These are phyloP conservation scores for Crotalus helleri DNA, from an alignment of 2,113 vertebrate genomes.

Conservation along the genomic window DNA sequence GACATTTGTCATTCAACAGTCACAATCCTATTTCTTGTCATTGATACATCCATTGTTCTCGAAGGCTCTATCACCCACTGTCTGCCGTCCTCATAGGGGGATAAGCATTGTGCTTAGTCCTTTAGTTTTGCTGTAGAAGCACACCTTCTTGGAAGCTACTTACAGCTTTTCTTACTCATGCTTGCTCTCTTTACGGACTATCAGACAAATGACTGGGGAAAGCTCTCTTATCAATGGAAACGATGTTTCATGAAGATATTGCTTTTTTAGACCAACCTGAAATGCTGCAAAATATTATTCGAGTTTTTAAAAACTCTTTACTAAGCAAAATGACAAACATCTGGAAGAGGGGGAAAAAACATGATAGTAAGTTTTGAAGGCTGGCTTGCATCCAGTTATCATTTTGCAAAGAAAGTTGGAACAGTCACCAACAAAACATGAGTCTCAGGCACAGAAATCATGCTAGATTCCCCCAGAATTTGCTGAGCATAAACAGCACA, in stretches of 20 bases:
- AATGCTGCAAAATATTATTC: neutral
- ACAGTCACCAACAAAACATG: neutral
- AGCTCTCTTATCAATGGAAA: neutral
- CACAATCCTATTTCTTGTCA: neutral
- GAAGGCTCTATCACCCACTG: neutral
- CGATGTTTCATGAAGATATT: neutral
- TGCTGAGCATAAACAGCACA: neutral
- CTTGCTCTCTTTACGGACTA: neutral
- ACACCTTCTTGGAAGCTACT: neutral
- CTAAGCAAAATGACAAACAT: neutral
- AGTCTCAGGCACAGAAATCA: neutral
- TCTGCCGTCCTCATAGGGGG: neutral
- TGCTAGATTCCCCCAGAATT: neutral
- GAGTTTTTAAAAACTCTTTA: neutral
- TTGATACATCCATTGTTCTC: too few relatives aligned
- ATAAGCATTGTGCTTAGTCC: neutral
- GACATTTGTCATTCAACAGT: neutral
- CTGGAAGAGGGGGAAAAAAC: neutral
- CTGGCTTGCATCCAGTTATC: neutral
- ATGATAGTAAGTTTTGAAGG: neutral
- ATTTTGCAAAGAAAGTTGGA: neutral
- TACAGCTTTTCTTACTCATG: too few relatives aligned
- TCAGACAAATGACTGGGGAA: neutral
- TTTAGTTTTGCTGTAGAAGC: neutral
- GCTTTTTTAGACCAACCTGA: neutral